Conservation (phyloP, 2,113 vertebrate species). For the Caracal caracal region DNA sequence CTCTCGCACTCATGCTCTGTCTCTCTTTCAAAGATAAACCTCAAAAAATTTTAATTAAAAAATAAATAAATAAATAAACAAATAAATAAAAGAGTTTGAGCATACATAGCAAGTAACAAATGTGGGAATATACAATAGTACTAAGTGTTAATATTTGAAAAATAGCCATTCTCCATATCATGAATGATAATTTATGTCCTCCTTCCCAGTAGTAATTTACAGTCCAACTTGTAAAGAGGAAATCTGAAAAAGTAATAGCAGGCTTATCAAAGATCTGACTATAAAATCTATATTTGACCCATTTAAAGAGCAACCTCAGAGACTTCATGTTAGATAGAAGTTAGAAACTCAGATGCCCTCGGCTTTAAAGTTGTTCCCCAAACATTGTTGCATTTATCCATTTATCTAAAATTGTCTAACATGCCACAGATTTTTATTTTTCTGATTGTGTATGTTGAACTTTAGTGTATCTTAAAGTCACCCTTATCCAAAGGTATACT, state of each 20-base stretch:
- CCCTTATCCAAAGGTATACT: not conserved
- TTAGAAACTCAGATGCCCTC: not conserved
- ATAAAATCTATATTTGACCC: not conserved
- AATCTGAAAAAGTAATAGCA: not conserved
- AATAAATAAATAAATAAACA: no score
- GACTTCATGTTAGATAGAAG: not conserved
- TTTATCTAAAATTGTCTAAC: not conserved
- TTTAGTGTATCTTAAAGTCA: not conserved
- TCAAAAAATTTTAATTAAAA: no score
- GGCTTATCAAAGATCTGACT: not conserved
- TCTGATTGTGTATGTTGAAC: slow-evolving; percentile 37
- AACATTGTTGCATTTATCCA: not conserved
- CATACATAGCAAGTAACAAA: not conserved
- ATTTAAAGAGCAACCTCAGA: not conserved
- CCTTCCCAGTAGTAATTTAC: not conserved
- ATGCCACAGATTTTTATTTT: not conserved
- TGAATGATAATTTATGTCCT: not conserved
- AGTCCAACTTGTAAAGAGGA: not conserved
- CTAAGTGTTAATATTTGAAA: slow-evolving; percentile 21
- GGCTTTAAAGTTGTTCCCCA: not conserved
- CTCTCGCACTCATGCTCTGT: no score
- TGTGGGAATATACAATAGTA: not conserved
- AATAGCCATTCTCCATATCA: not conserved
- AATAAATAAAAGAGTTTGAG: not conserved
- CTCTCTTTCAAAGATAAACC: no score